Evolutionary conservation across 2,797 vertebrate genomes (phyloP).

Genomic region (Cyclura pinguis): DNA sequence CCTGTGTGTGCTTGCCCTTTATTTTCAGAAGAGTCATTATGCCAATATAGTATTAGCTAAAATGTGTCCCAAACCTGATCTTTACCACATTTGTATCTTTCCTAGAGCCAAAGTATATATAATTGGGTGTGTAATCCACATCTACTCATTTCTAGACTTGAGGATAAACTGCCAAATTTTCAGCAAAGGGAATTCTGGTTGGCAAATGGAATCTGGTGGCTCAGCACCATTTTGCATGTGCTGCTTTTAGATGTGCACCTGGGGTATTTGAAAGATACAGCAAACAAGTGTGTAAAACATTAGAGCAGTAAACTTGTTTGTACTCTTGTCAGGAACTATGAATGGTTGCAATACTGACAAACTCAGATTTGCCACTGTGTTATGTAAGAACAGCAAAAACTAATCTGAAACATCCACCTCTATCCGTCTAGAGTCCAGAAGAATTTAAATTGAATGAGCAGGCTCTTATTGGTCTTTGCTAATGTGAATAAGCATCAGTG

Average conservation of each 20-base stretch:
- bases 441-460: not conserved
- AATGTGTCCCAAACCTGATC: constrained; percentile 1
- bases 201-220: not conserved
- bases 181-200: constrained; percentile 2
- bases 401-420: not conserved
- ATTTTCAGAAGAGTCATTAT: constrained; percentile 14
- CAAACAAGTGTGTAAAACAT: not conserved
- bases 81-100: not conserved
- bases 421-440: not conserved
- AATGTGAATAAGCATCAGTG: not conserved
- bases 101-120: not conserved
- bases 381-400: constrained; percentile 15
- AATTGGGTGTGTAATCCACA: not conserved
- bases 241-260: not conserved
- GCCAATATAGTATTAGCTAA: not conserved
- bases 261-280: not conserved
- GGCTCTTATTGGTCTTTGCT: not conserved
- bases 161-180: not conserved
- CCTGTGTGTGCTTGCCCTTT: not conserved
- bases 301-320: not conserved
- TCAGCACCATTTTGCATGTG: not conserved
- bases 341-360: not conserved
- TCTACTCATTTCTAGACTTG: not conserved
- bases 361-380: not conserved
- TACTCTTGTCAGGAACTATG: constrained; percentile 1